A percentile compares a stretch with the other conserved stretches of the same genome.
Conservation (phyloP, 2,797 vertebrate species). For the Notolepis coatsorum region DNA sequence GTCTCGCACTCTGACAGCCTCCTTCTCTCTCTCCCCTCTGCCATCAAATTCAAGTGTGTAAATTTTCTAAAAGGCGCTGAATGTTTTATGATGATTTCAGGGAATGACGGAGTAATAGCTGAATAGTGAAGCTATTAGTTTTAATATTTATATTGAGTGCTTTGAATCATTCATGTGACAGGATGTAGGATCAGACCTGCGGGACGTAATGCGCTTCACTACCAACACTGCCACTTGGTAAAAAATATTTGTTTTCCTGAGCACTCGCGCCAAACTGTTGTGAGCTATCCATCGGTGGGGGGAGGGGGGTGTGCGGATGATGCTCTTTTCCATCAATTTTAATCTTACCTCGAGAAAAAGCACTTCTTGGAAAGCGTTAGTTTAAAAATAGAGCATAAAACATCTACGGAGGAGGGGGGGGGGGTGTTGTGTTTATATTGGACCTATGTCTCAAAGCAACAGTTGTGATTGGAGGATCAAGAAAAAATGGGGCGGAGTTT, state of each 20-base stretch:
- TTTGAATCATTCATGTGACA: slow-evolving; percentile 99
- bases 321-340: slow-evolving; percentile 59
- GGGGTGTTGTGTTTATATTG: slow-evolving; percentile 36
- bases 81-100: slow-evolving; percentile 99
- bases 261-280: slow-evolving; percentile 72
- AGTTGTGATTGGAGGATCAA: no score
- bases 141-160: slow-evolving; percentile 99
- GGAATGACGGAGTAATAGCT: slow-evolving; percentile 98
- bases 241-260: slow-evolving; percentile 92
- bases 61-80: slow-evolving; percentile 99
- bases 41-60: slow-evolving; percentile 99
- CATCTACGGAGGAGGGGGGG: no score
- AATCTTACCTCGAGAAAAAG: slow-evolving; percentile 59
- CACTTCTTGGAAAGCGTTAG: slow-evolving; percentile 45
- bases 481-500: no score
- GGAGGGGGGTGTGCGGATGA: slow-evolving; percentile 1
- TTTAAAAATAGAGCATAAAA: slow-evolving; percentile 28
- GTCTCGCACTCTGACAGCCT: slow-evolving; percentile 89
- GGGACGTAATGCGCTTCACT: slow-evolving; percentile 94
- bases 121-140: slow-evolving; percentile 99
- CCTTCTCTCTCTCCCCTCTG: slow-evolving; percentile 73
- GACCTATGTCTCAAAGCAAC: no score
- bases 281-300: slow-evolving; percentile 24
- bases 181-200: slow-evolving; percentile 98
- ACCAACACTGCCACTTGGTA: slow-evolving; percentile 84